These are phyloP conservation scores for Hanleya hanleyi DNA, from an alignment of 2,888 invertebrate genomes.

Conservation along the genomic window DNA sequence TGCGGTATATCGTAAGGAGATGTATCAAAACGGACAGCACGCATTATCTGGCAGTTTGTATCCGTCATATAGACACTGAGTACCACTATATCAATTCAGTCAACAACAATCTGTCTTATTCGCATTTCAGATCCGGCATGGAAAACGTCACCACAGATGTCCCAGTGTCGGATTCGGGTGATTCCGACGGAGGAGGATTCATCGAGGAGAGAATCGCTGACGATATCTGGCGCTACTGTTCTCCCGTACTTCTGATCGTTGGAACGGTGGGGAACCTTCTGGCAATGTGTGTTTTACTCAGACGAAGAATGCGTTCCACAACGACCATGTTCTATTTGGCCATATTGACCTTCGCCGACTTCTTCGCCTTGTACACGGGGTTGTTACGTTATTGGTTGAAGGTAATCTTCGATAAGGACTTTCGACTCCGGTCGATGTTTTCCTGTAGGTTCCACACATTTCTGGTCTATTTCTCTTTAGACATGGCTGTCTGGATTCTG, in stretches of 20 bases:
- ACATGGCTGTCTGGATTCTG: conserved; percentile 64
- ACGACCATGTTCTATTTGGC: conserved; percentile 51
- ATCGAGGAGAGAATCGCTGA: neutral
- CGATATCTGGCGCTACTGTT: conserved; percentile 6
- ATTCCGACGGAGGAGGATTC: no score
- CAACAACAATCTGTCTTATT: no score
- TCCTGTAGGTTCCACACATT: conserved; percentile 64
- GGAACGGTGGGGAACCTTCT: conserved; percentile 47
- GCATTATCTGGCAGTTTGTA: no score
- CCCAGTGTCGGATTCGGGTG: no score
- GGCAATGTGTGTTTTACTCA: conserved; percentile 43
- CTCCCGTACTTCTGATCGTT: conserved; percentile 40
- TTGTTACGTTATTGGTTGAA: conserved; percentile 50
- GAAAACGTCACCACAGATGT: no score
- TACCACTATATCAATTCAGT: no score
- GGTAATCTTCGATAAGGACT: conserved; percentile 37
- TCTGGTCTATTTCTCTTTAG: conserved; percentile 59
- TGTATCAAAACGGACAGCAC: no score
- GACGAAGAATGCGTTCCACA: conserved; percentile 35
- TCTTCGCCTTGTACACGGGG: conserved; percentile 45
- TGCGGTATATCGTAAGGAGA: no score
- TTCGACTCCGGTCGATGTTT: conserved; percentile 46
- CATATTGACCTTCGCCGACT: conserved; percentile 43
- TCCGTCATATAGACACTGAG: no score
- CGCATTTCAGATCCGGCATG: no score